Evolutionary conservation across 1,140 invertebrate species (phyloP).

Genomic region (Drosophila nigrodunni): DNA sequence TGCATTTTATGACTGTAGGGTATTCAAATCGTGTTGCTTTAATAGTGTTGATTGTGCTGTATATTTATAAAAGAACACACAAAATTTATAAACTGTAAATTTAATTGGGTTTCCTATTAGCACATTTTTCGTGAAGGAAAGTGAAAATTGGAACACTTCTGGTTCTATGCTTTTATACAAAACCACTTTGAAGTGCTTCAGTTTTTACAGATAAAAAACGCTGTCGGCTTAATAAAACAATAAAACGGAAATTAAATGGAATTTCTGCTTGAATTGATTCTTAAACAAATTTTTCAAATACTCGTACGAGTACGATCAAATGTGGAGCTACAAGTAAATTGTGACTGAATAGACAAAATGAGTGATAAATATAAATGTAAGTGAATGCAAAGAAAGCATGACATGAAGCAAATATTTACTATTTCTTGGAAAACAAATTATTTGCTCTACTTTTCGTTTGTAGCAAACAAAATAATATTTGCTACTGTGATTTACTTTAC

Average conservation of each 20-base stretch:
- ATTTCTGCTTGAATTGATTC: background rate
- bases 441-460: too few species aligned
- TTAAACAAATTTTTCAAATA: background rate
- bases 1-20: constrained; percentile 3
- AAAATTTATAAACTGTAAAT: constrained; percentile 37
- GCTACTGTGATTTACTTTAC: too few species aligned
- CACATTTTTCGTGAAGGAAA: constrained; percentile 16
- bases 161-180: constrained; percentile 21
- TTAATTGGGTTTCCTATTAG: constrained; percentile 24
- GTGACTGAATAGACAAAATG: too few species aligned
- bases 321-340: too few species aligned
- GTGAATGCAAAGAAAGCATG: too few species aligned
- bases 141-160: constrained; percentile 17
- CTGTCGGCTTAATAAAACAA: background rate
- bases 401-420: too few species aligned
- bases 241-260: background rate
- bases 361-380: too few species aligned
- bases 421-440: too few species aligned
- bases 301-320: too few species aligned
- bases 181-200: constrained; percentile 6
- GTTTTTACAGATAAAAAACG: background rate
- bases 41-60: constrained; percentile 11
- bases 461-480: too few species aligned
- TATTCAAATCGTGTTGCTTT: constrained; percentile 7
- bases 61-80: constrained; percentile 20